Evolutionary conservation across 2,888 invertebrate genomes (phyloP).

Genomic region (Sipha maydis): DNA sequence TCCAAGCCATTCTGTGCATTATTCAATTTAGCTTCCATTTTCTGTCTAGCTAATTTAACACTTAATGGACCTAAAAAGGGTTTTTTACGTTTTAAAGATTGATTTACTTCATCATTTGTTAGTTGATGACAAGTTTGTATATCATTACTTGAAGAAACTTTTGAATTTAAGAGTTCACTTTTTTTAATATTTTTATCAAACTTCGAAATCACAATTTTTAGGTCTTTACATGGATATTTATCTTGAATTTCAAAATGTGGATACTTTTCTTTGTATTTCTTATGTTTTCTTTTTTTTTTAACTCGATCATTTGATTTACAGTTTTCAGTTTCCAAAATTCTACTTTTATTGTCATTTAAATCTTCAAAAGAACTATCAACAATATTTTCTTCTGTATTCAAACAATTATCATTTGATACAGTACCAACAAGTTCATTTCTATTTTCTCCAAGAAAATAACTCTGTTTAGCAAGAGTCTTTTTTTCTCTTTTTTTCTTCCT

Average conservation of each 20-base stretch:
- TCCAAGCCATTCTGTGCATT: not conserved
- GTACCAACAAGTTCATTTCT: not conserved
- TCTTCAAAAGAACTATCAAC: not conserved
- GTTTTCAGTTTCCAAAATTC: not conserved
- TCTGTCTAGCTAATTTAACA: constrained; percentile 39
- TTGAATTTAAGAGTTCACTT: not conserved
- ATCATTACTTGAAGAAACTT: not conserved
- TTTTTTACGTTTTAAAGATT: not conserved
- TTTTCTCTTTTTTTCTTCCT: not conserved
- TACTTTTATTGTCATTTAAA: not conserved
- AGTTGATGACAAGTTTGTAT: not conserved
- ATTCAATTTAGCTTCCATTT: constrained; percentile 1
- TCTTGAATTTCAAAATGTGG: constrained; percentile 21
- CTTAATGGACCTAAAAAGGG: constrained; percentile 46
- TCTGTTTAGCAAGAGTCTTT: not conserved
- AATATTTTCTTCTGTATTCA: not conserved
- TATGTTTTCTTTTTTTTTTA: not conserved
- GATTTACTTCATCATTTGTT: not conserved
- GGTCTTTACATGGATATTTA: not conserved
- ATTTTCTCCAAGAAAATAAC: not conserved
- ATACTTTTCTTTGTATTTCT: constrained; percentile 13
- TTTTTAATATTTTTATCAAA: constrained; percentile 7
- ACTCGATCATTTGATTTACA: not conserved
- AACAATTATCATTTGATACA: not conserved
- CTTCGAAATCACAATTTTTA: constrained; percentile 50